Base-by-base conservation (phyloP, 2,888 invertebrate species). In the Chrysotoxum bicinctum region DNA sequence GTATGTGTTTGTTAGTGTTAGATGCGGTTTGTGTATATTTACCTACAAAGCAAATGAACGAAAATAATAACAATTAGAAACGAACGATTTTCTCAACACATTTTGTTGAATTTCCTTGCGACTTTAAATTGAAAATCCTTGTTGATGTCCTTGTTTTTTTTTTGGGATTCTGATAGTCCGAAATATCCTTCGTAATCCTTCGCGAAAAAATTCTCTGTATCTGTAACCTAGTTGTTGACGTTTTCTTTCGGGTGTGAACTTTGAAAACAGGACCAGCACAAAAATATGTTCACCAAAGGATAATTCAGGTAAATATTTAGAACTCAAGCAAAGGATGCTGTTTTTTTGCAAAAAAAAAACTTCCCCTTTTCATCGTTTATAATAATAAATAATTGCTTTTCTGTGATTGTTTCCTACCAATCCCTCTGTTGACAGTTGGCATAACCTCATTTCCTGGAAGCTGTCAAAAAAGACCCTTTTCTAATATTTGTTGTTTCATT, bases 11-110 rank as follows among this genome's bases (percentile, higher is more conserved):
- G 62, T 77, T 37, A 21, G 56, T 74, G 37, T 43, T 30, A 32
- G 40, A 26, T 52, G 68, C 48, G 72, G 43, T 85, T 81, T 81
- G 85, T 85, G 85, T 81, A 81, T 81, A 85, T 85, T 85, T 85
- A 81, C 76, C 50, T 50, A 60, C 75, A 54, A 56, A 30, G 7
- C 12, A 68, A 73, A 43, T 4, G 10, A 58, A 82, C 26, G 32
- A 75, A 72, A 72, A 72, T 40, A 72, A 77, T 10, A 82, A 72
- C 70, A 72, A 70, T 64, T 64, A 48, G 32, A 19, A 32, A 40
- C 2, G 7, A 32, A 40, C 2, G 7, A 45, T 35, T 19, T 76
- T 26, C 9, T 30, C 9, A 40, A 19, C 9, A 21, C 14, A 45
- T 30, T 62, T n/a, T 1, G 10, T 30, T 12, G 1, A 60, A 50